Conservation (phyloP, 2,113 vertebrate species). For the Tinamus guttatus region DNA sequence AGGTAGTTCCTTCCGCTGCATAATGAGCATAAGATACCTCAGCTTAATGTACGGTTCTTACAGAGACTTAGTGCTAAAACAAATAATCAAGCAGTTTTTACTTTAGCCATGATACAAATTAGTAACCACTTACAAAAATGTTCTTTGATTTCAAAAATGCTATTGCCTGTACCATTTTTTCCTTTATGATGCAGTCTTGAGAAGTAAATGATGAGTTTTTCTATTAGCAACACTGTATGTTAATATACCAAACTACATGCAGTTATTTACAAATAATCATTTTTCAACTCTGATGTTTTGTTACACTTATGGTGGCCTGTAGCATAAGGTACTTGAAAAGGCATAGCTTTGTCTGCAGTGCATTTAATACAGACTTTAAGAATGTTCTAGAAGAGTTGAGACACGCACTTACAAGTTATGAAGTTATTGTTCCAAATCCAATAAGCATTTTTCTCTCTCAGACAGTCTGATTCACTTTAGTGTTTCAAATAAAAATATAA, state of each 20-base stretch:
- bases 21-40: background rate
- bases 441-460: background rate
- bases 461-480: background rate
- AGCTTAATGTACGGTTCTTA: background rate
- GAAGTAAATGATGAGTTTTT: background rate
- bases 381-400: background rate
- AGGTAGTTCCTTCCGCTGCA: background rate
- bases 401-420: background rate
- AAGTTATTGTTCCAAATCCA: background rate
- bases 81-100: slow-evolving; percentile 5
- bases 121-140: slow-evolving; percentile 30
- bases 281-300: background rate
- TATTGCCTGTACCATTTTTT: background rate
- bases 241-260: background rate
- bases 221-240: slow-evolving; percentile 1
- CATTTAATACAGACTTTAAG: background rate
- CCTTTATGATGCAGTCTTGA: background rate
- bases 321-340: background rate
- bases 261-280: slow-evolving; percentile 10
- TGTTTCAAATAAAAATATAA: slow-evolving; percentile 46
- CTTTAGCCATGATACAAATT: background rate
- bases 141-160: slow-evolving; percentile 7
- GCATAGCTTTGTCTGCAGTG: background rate
- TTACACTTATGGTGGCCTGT: background rate
- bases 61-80: background rate